A percentile compares a stretch with the other conserved stretches of the same genome.
These are phyloP conservation scores for Chloroceryle inda DNA, from an alignment of 2,797 vertebrate genomes.

Conservation along the genomic window DNA sequence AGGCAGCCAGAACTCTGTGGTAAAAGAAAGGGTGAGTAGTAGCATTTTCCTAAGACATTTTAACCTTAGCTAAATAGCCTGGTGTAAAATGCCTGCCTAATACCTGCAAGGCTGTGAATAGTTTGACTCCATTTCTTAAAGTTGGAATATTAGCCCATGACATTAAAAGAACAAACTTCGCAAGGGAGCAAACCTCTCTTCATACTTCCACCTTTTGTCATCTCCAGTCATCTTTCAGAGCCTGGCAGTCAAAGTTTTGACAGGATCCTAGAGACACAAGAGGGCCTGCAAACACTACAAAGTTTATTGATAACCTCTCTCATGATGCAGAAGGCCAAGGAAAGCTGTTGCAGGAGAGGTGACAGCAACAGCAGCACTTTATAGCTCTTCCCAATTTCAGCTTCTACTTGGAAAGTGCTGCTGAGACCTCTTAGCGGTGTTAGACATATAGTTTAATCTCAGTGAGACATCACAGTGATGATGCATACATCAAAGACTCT, in stretches of 20 bases:
- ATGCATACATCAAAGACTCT: constrained; percentile 58
- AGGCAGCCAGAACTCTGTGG: background rate
- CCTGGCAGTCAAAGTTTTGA: constrained; percentile 68
- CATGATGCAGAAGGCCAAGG: constrained; percentile 58
- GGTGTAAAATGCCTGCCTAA: background rate
- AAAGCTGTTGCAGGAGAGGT: constrained; percentile 62
- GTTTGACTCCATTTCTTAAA: background rate
- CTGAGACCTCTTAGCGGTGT: constrained; percentile 3
- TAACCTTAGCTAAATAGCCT: background rate
- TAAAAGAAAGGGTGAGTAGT: background rate
- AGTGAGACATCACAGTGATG: constrained; percentile 44
- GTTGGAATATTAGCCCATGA: constrained; percentile 8
- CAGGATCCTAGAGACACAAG: constrained; percentile 38
- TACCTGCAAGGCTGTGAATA: background rate
- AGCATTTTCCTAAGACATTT: constrained; percentile 21
- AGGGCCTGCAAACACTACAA: constrained; percentile 25
- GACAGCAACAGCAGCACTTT: constrained; percentile 50
- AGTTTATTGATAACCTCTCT: constrained; percentile 70
- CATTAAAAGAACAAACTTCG: constrained; percentile 65
- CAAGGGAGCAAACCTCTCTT: constrained; percentile 28
- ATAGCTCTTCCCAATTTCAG: constrained; percentile 44
- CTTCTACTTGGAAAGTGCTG: constrained; percentile 59
- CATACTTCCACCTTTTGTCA: constrained; percentile 45
- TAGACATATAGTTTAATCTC: constrained; percentile 61
- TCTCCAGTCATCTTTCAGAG: constrained; percentile 55